These are phyloP conservation scores for Tachysurus vachellii DNA, from an alignment of 2,113 vertebrate genomes.

Conservation along the genomic window DNA sequence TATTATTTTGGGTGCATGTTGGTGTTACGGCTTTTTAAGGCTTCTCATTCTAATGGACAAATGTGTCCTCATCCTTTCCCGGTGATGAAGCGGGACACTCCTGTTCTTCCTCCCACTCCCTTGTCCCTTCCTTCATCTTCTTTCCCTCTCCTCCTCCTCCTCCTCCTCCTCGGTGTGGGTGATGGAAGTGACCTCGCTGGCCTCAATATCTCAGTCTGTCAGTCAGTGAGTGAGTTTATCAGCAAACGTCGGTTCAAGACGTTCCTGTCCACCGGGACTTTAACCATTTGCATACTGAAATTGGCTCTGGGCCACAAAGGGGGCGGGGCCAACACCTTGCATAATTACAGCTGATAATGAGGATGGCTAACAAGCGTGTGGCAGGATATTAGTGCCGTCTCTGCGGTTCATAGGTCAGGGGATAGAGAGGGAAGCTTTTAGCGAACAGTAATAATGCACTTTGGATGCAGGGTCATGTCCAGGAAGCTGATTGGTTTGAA, in stretches of 20 bases:
- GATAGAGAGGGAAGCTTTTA: not conserved
- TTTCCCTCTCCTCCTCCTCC: not conserved
- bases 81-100: constrained; percentile 68
- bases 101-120: constrained; percentile 63
- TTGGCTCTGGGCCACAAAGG: constrained; percentile 78
- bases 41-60: not conserved
- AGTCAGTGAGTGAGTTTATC: constrained; percentile 92
- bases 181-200: constrained; percentile 73
- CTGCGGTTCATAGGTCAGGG: constrained; percentile 15
- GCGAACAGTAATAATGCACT: not conserved
- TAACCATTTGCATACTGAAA: constrained; percentile 89
- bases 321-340: constrained; percentile 76
- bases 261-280: constrained; percentile 79
- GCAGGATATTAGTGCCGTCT: constrained; percentile 74
- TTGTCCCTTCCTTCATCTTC: constrained; percentile 33
- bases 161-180: constrained; percentile 82
- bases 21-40: not conserved
- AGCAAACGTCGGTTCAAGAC: constrained; percentile 75
- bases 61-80: too few species aligned
- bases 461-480: not conserved
- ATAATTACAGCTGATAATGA: constrained; percentile 90
- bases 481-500: constrained; percentile 14
- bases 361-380: constrained; percentile 82
- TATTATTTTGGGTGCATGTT: not conserved
- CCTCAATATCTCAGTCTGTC: constrained; percentile 86